These are phyloP conservation scores for Shargacucullia verbasci DNA, from an alignment of 2,888 invertebrate genomes.

Conservation along the genomic window DNA sequence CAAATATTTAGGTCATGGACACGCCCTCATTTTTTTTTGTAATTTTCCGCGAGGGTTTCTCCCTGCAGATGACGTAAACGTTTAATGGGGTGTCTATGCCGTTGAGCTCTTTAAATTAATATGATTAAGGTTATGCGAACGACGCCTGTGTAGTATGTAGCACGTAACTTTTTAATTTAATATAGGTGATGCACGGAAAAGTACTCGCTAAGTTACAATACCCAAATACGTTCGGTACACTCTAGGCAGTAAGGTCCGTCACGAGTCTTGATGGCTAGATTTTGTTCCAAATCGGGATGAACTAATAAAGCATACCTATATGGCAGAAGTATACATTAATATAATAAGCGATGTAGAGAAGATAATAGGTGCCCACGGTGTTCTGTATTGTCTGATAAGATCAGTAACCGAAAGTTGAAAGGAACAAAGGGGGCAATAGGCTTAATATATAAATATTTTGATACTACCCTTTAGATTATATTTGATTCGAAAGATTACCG, in stretches of 20 bases:
- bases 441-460: too few species aligned
- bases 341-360: too few species aligned
- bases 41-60: constrained; percentile 27
- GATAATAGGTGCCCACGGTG: too few species aligned
- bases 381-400: too few species aligned
- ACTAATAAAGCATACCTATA: too few species aligned
- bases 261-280: too few species aligned
- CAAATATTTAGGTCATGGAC: constrained; percentile 44
- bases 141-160: constrained; percentile 3
- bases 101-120: constrained; percentile 33
- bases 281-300: too few species aligned
- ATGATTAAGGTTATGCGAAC: constrained; percentile 22
- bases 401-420: too few species aligned
- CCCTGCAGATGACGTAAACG: constrained; percentile 30
- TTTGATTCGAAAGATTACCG: neutral
- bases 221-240: too few species aligned
- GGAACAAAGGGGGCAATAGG: too few species aligned
- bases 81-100: constrained; percentile 20
- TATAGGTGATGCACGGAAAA: neutral
- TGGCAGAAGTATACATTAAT: too few species aligned
- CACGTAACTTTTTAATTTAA: neutral
- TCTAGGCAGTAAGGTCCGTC: too few species aligned
- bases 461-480: neutral
- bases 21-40: constrained; percentile 24
- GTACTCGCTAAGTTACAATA: neutral